Conservation (phyloP, 1,140 invertebrate species). For the Leptoteleia sp. region DNA sequence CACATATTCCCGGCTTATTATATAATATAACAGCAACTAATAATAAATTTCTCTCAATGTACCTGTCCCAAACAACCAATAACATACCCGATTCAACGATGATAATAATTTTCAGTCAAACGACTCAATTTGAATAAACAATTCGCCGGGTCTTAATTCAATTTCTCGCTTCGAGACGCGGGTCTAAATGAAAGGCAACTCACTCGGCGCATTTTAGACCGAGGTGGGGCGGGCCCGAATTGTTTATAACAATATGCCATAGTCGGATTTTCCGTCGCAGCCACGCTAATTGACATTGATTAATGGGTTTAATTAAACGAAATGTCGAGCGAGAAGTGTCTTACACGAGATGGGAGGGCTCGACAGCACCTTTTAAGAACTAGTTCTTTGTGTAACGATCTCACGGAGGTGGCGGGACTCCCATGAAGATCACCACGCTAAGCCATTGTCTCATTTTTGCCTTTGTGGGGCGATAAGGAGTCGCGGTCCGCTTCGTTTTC, state of each 20-base stretch:
- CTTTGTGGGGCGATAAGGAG: conserved; percentile 39
- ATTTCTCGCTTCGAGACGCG: no score
- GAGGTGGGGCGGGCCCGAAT: not conserved
- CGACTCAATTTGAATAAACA: no score
- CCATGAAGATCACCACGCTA: conserved; percentile 36
- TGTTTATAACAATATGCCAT: conserved; percentile 44
- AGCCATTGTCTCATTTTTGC: conserved; percentile 52
- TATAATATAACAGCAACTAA: no score
- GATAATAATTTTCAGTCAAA: no score
- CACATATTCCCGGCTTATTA: no score
- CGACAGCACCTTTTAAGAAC: conserved; percentile 60
- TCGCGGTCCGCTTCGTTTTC: conserved; percentile 24
- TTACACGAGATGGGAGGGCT: conserved; percentile 64
- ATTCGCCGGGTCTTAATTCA: no score
- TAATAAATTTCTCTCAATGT: no score
- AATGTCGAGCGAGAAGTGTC: conserved; percentile 73
- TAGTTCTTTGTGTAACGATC: conserved; percentile 52
- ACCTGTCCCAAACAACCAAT: no score
- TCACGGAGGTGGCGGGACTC: conserved; percentile 27
- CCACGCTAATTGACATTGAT: conserved; percentile 80
- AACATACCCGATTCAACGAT: no score
- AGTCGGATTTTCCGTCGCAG: conserved; percentile 22
- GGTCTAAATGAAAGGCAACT: conserved; percentile 2
- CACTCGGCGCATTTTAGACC: not conserved
- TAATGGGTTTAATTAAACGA: conserved; percentile 80